Evolutionary conservation across 2,797 vertebrate genomes (phyloP).

Genomic region (Corythornis leucogaster): DNA sequence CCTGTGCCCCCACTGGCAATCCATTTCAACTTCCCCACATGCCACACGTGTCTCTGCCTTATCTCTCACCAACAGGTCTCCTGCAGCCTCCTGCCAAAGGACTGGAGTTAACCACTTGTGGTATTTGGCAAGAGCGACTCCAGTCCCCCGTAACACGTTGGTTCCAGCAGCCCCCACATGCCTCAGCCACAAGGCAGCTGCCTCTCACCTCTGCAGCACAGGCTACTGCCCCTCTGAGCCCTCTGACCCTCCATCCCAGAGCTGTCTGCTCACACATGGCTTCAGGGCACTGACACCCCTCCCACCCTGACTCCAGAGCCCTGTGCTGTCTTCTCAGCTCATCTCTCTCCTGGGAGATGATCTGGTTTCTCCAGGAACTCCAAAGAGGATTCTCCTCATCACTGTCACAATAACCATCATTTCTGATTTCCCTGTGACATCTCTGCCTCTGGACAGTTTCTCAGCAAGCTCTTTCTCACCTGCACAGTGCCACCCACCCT

Average conservation of each 20-base stretch:
- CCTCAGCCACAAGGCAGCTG: background rate
- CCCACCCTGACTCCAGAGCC: background rate
- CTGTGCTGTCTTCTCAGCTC: background rate
- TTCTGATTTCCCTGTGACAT: background rate
- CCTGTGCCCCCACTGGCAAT: background rate
- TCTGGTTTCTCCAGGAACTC: background rate
- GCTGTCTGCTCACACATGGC: background rate
- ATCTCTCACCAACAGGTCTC: background rate
- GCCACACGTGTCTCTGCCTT: background rate
- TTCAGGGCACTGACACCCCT: rapidly evolving
- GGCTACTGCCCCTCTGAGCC: background rate
- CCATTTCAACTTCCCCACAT: background rate
- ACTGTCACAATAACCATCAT: background rate
- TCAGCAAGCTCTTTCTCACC: background rate
- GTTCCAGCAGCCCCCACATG: background rate
- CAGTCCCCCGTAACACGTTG: background rate
- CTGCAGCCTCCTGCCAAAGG: background rate
- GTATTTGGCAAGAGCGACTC: background rate
- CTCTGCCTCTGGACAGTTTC: background rate
- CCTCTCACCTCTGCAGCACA: background rate
- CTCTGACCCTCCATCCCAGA: background rate
- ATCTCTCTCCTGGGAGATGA: background rate
- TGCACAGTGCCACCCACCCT: background rate
- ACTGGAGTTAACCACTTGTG: background rate
- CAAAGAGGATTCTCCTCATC: background rate